Conservation (phyloP, 2,113 vertebrate species). For the Mesitornis unicolor region DNA sequence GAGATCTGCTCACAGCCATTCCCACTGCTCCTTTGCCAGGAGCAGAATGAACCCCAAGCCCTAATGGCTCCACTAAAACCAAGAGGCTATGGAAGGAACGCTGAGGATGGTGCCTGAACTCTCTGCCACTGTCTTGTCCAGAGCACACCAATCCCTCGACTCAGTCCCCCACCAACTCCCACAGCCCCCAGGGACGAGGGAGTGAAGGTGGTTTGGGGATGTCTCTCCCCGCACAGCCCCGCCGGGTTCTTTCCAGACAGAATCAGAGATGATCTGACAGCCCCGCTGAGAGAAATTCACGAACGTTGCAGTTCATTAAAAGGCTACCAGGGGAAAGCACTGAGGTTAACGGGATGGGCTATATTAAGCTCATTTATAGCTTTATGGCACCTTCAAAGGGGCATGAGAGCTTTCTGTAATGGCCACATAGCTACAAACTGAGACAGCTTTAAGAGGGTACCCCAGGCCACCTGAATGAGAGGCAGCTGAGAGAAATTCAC, state of each 20-base stretch:
- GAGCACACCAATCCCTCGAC: fast-evolving
- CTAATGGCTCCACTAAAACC: background rate
- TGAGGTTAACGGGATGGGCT: background rate
- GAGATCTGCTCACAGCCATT: background rate
- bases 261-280: background rate
- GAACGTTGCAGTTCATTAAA: background rate
- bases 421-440: background rate
- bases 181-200: fast-evolving
- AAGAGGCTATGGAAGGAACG: fast-evolving
- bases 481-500: background rate
- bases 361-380: background rate
- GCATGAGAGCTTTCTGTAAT: background rate
- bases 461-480: background rate
- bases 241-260: background rate
- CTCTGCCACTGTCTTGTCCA: fast-evolving
- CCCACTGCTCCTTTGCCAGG: background rate
- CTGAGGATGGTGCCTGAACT: background rate
- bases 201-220: fast-evolving
- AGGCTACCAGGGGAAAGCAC: background rate
- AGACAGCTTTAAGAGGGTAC: background rate
- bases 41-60: background rate
- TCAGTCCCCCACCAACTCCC: background rate
- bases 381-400: background rate
- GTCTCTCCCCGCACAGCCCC: fast-evolving
- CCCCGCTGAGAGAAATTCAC: background rate